phyloP scores from a whole-genome alignment of 2,113 vertebrate species.

The Rhinopomastus cyanomelas region DNA sequence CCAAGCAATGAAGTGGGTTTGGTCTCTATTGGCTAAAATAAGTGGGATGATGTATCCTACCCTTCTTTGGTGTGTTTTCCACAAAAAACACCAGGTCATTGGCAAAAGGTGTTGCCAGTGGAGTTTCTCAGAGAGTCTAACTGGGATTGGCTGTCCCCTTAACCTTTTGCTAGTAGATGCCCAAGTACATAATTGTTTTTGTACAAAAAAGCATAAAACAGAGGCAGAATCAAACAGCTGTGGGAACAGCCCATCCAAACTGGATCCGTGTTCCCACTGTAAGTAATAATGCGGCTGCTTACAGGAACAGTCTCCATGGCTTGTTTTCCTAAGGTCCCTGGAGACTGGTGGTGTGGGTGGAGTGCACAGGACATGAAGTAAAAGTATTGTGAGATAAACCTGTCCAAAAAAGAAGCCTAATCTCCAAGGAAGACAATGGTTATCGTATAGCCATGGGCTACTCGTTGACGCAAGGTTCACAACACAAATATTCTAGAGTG shows the following conservation, averaged over 20 bases:
- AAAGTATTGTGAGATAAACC: constrained; percentile 31
- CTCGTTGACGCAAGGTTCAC: not conserved
- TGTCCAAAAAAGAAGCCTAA: not conserved
- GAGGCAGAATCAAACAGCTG: not conserved
- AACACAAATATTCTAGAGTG: constrained; percentile 27
- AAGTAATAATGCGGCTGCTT: constrained; percentile 3
- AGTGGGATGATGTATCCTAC: not conserved
- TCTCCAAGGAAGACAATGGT: not conserved
- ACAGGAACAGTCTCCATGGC: not conserved
- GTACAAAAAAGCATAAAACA: not conserved
- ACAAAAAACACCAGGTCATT: not conserved
- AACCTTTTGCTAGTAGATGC: not conserved
- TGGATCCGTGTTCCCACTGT: not conserved
- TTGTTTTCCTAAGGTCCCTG: not conserved
- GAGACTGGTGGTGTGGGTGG: constrained; percentile 4
- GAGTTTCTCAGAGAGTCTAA: not conserved
- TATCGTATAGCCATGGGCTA: constrained; percentile 5
- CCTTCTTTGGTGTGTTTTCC: not conserved
- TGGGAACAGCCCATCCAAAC: not conserved
- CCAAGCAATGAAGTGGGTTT: not conserved
- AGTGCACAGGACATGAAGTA: constrained; percentile 1
- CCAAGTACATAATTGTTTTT: not conserved
- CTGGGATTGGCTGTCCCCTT: not conserved
- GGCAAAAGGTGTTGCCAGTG: not conserved
- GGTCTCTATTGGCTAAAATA: not conserved